Percentiles rank a stretch among this genome's conserved stretches.
Conservation (phyloP, 2,797 vertebrate species). For the Hoplostethus mediterraneus region DNA sequence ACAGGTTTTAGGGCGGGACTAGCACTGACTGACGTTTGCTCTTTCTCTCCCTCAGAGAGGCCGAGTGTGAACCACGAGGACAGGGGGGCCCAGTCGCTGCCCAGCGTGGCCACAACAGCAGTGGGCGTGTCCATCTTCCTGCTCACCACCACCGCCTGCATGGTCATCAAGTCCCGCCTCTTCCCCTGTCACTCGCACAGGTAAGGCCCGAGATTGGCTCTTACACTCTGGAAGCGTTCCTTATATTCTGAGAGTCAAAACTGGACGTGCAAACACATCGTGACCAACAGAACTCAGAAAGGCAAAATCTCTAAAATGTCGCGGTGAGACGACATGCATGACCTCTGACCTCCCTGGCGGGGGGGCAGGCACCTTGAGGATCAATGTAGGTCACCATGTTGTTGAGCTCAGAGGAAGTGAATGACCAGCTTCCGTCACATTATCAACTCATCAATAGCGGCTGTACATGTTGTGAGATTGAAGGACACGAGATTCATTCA, state of each 20-base stretch:
- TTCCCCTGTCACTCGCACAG: constrained; percentile 77
- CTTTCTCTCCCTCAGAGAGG: constrained; percentile 50
- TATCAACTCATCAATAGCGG: too few species aligned
- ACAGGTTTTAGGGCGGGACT: too few species aligned
- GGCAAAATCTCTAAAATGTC: too few species aligned
- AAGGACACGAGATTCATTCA: too few species aligned
- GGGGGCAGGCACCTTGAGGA: too few species aligned
- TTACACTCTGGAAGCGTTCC: background rate
- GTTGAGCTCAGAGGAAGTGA: too few species aligned
- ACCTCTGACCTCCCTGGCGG: constrained; percentile 8
- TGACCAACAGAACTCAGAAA: too few species aligned
- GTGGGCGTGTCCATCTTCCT: constrained; percentile 85
- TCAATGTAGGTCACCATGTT: too few species aligned
- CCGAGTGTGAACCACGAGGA: constrained; percentile 47
- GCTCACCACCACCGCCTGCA: constrained; percentile 83
- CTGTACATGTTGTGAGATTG: too few species aligned
- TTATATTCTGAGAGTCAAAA: too few species aligned
- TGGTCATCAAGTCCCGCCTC: constrained; percentile 83
- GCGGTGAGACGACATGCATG: constrained; percentile 26
- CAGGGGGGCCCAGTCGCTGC: constrained; percentile 56
- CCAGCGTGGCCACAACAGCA: constrained; percentile 81
- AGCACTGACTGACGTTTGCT: background rate
- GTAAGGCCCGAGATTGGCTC: constrained; percentile 55
- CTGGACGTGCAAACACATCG: too few species aligned
- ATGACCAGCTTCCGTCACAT: too few species aligned